Base-by-base conservation (phyloP, 2,797 vertebrate genomes). In the Astyanax mexicanus region DNA sequence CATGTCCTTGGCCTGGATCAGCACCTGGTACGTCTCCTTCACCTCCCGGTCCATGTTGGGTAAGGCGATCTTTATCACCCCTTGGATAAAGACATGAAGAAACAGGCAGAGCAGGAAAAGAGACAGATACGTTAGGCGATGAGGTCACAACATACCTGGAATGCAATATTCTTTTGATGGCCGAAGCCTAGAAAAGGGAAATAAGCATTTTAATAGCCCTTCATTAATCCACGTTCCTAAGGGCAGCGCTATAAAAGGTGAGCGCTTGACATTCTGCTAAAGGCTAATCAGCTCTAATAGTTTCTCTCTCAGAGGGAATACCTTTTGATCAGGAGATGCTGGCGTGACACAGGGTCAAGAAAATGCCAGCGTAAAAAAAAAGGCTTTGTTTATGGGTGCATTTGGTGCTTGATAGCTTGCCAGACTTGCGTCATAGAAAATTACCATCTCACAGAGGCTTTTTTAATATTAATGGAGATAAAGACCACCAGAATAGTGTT, bases 1-100 rank as follows among this genome's bases (percentile, higher is more conserved):
- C 97, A 98, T 98, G 67, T 98, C 97, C 88, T 98, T 97, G 80
- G 97, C 97, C 89, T 98, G 97, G 73, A 98, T 95, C 82, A 97
- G 89, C 29, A 98, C 95, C 88, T 97, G 95, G 81, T 98, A 98
- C 21, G 95, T 92, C 70, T 95, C 95, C 85, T 96, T 97, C 55
- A 96, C 93, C 90, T 98, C 97, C 23, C 97, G 94, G 82, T 98
- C 97, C 97, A 98, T 97, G 90, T 98, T 98, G 81, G 96, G 94
- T 83, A 98, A 89, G 69, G 96, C 96, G 77, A 96, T 98, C 84
- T 94, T 91, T 86, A 98, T 96, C 67, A 98, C 88, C 84, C 97
- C 97, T 98, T 40, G 64, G 35, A 3, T 3, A 32, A 19, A 60
- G 40, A 58, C 10, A 23, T 42, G 29, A 37, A 21, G 25, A 25